Base-by-base conservation (phyloP, 64 coral and sea anemone species). In the Pachyseris speciosa region DNA sequence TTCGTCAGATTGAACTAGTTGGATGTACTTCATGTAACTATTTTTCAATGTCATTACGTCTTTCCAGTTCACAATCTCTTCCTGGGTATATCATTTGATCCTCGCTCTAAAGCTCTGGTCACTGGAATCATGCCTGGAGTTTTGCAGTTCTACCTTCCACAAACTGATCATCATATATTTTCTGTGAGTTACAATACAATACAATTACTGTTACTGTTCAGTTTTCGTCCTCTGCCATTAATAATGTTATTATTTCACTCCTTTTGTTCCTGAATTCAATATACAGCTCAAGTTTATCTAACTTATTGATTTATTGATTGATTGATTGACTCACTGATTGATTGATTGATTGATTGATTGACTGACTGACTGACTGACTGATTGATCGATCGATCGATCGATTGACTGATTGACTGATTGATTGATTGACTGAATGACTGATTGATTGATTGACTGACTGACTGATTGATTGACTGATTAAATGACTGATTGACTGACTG, bases 101-200 rank as follows among this genome's bases (percentile, higher is more conserved):
- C 89, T 72, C 89, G 67, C 17, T 84, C 78, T 2, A 70, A 77
- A 34, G 64, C 65, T 8, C 9, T 91, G 29, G 89, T 84, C 30
- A 38, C 81, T 27, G 81, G 69, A 31, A 73, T 53, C 67, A 73
- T 45, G 79, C 78, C 78, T 57, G 89, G 89, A 30, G 47, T 74
- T 31, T 32, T 91, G 9, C 89, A 91, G 89, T 91, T 91, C 33
- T 91, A 91, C n/a, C 53, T 51, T 29, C 89, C 89, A 27, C 29
- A n/a, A 60, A 58, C 36, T 24, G 79, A 91, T 68, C 80, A 84
- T 11, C 67, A 55, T 28, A 70, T 70, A 9, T 84, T 84, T 65
- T 44, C 70, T 30, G 89, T 91, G 30, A 80, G 76, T 80, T 58
- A 1, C 1, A n/a, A n/a, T n/a, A n/a, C n/a, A n/a, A n/a, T n/a